Base-by-base conservation (phyloP, 2,113 vertebrate species). In the Varanus salvator region DNA sequence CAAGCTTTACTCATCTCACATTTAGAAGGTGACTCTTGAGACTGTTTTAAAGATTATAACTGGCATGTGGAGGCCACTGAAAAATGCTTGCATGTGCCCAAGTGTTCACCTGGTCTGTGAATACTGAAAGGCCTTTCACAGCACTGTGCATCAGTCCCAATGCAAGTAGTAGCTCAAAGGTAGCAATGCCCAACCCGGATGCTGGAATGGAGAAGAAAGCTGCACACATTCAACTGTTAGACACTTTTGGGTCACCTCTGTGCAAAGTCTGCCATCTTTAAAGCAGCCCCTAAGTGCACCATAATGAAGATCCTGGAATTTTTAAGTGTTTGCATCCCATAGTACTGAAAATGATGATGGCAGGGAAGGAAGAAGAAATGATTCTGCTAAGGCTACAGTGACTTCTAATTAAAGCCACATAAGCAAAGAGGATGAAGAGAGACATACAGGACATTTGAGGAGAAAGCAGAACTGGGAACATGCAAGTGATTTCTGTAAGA, bases 371-470 rank as follows among this genome's bases (percentile, higher is more conserved):
- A 0, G 0, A 38, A 12, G 68, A 27, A 29, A 44, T 84, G n/a
- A 1, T 52, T 54, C 66, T 91, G 31, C 80, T 91, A 94, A 94
- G 88, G 93, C 92, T 74, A 92, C 71, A 0, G 0, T 93, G 92
- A 85, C 84, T 74, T 86, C 0, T 2, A 89, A 84, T 0, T 0
- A 92, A 77, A 87, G 44, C 31, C 21, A 0, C 0, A 0, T 64
- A 82, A 34, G 29, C 34, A 81, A 92, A 31, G 52, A 54, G 0
- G 14, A 88, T 92, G 0, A 17, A 91, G 90, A 29, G 69, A 94
- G 93, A 87, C 95, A 93, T 92, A 92, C 94, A 93, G 91, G 91
- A 91, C 91, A 94, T 95, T 91, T 93, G 93, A 92, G 93, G 69
- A 6, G 57, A 95, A 85, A 6, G 91, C 86, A 89, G 88, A 89